Evolutionary conservation across 2,113 vertebrate genomes (phyloP).

Genomic region (Pica pica): DNA sequence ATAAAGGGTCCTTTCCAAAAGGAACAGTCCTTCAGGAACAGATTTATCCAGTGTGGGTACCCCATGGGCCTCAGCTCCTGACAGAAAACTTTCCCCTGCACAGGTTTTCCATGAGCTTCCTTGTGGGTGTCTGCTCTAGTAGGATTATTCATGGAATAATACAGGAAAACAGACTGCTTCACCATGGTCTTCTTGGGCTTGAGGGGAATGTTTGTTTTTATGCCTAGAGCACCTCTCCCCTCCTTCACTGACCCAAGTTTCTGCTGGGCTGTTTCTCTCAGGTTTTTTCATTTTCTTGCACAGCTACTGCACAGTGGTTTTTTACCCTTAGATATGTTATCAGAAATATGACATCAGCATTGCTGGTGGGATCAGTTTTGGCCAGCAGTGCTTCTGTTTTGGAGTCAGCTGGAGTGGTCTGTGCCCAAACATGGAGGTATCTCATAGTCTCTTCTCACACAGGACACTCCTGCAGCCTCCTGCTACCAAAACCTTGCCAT

Average conservation of each 20-base stretch:
- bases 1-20: not conserved
- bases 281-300: not conserved
- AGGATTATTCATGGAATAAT: not conserved
- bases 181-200: not conserved
- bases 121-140: not conserved
- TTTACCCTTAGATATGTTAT: not conserved
- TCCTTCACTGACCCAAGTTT: not conserved
- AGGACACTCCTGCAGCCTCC: not conserved
- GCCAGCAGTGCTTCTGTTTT: accelerated
- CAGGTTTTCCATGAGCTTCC: not conserved
- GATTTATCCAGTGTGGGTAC: not conserved
- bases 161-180: not conserved
- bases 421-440: not conserved
- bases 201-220: not conserved
- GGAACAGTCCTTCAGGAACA: not conserved
- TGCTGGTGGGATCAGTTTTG: not conserved
- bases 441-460: not conserved
- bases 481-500: accelerated
- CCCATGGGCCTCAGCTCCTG: not conserved
- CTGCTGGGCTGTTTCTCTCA: not conserved
- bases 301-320: accelerated
- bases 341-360: not conserved
- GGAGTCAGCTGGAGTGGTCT: not conserved
- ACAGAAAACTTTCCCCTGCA: not conserved
- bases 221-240: not conserved